Evolutionary conservation across 2,797 vertebrate species (phyloP).

Genomic region (Leptoclinus maculatus): DNA sequence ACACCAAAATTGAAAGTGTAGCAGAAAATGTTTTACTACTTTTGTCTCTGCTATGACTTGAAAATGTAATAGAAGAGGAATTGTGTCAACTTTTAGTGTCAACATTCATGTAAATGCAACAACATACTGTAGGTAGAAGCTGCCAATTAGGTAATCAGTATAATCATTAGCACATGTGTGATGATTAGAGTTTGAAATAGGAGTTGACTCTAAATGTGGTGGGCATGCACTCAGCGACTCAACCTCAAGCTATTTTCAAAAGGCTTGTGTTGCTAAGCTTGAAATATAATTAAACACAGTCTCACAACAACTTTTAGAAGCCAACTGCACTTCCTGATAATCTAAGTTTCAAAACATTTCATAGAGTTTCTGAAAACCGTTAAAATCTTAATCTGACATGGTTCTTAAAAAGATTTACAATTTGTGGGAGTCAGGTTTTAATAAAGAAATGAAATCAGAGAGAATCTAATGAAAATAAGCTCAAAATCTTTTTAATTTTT

Average conservation of each 20-base stretch:
- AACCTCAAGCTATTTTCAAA: slow-evolving; percentile 19
- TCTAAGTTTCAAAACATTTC: background rate
- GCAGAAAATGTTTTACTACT: too few relatives aligned
- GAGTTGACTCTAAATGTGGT: slow-evolving; percentile 15
- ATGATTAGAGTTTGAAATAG: slow-evolving; percentile 14
- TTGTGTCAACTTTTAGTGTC: background rate
- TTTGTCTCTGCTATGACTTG: background rate
- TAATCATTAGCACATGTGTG: slow-evolving; percentile 25
- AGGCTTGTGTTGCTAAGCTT: background rate
- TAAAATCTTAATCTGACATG: background rate
- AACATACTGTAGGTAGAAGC: background rate
- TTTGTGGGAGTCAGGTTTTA: slow-evolving; percentile 21
- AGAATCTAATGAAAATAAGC: background rate
- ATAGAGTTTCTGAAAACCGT: slow-evolving; percentile 7
- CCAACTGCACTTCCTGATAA: too few relatives aligned
- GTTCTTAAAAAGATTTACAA: slow-evolving; percentile 19
- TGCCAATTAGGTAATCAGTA: slow-evolving; percentile 5
- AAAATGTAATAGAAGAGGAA: background rate
- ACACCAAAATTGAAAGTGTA: too few relatives aligned
- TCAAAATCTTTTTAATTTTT: slow-evolving; percentile 27
- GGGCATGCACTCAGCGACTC: background rate
- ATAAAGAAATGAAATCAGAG: background rate
- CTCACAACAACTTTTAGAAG: background rate
- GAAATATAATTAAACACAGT: background rate
- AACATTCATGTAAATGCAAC: slow-evolving; percentile 2